These are phyloP conservation scores for Pitta sordida DNA, from an alignment of 2,113 vertebrate genomes.

Conservation along the genomic window DNA sequence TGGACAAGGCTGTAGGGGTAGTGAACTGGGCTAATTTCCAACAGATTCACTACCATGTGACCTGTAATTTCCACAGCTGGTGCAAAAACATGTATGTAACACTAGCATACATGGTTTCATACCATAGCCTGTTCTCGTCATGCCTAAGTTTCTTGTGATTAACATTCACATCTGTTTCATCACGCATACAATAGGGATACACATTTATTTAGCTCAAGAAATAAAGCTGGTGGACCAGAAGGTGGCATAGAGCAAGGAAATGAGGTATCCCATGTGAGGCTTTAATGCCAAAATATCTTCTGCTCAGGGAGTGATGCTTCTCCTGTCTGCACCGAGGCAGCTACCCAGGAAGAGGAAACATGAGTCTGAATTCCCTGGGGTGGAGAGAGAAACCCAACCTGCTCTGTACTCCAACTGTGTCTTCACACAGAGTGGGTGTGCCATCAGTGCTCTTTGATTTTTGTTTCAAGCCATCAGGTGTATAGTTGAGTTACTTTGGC, in stretches of 20 bases:
- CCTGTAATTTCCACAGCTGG: neutral
- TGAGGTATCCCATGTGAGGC: neutral
- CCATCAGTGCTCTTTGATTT: neutral
- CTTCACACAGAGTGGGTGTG: neutral
- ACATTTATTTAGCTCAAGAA: neutral
- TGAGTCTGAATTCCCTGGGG: neutral
- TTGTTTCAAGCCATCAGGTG: neutral
- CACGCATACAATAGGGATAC: neutral
- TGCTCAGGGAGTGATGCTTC: neutral
- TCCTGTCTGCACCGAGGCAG: accelerated
- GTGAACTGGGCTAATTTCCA: neutral
- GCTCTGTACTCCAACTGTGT: neutral
- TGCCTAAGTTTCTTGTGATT: neutral
- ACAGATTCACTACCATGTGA: neutral
- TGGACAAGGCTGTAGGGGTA: neutral
- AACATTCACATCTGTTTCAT: neutral
- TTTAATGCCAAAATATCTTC: neutral
- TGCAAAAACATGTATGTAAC: neutral
- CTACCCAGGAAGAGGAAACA: neutral
- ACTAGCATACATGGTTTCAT: neutral
- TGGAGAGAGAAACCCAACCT: neutral
- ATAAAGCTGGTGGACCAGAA: neutral
- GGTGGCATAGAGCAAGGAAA: neutral
- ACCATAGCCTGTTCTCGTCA: neutral
- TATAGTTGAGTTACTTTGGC: neutral